Base-by-base conservation (phyloP, 2,797 vertebrate species). In the Circus cinereus region DNA sequence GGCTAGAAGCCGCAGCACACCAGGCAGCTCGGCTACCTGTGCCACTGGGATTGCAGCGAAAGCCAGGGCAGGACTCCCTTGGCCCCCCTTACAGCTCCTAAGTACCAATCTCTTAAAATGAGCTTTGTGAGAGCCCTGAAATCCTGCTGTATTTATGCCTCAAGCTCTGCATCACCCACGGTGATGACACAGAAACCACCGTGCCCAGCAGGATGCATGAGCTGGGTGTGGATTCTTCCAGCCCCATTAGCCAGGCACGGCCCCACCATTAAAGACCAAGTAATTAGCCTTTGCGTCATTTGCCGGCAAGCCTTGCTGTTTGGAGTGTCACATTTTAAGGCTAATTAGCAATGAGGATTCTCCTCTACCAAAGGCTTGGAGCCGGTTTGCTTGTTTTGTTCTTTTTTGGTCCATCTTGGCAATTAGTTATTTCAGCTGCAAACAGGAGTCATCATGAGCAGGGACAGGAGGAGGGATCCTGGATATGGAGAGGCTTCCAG, bases 271-370 rank as follows among this genome's bases (percentile, higher is more conserved):
- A 95, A 89, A 77, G 85, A 76, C 56, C 59, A 13, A 95, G 74
- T 83, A 96, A 97, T 97, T 93, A 96, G 88, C 64, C 88, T 93
- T 57, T 96, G 85, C 95, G 93, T 95, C 96, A 96, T 92, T 90
- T 93, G 94, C 3, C 83, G 80, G 94, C 95, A 89, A 95, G 88
- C 88, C 94, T 95, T 5, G 42, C 90, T 93, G 95, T 93, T 96
- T 92, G 86, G 88, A 94, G 90, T 91, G 90, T 73, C 86, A 91
- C 64, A 93, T 94, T 93, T 95, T 85, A 75, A 78, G 75, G 84
- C 48, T 97, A 94, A 95, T 96, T 96, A 96, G 95, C 76, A 92
- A 62, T 7, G 42, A 96, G 92, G 92, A 86, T 96, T 96, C 81
- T 96, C 88, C 84, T 77, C 86, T 88, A 93, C 85, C 69, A 85